These are phyloP conservation scores for Connochaetes taurinus DNA, from an alignment of 2,113 vertebrate species.

Conservation along the genomic window DNA sequence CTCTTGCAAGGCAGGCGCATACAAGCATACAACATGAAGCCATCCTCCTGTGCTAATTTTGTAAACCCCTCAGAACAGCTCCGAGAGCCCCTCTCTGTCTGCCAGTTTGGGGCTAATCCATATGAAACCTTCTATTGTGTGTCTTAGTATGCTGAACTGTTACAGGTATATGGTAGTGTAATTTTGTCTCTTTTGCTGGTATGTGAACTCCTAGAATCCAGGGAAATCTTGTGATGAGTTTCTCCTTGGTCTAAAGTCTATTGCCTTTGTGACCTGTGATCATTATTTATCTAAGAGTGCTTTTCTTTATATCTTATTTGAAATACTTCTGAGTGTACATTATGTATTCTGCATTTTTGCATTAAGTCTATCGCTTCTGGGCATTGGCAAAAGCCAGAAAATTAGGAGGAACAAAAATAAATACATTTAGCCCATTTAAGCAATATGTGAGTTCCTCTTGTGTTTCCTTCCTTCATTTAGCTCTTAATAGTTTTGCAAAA, in stretches of 20 bases:
- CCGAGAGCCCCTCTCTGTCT: background rate
- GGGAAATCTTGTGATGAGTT: background rate
- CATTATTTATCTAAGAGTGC: background rate
- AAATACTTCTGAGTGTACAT: background rate
- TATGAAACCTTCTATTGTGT: background rate
- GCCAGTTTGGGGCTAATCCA: background rate
- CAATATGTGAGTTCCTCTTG: constrained; percentile 11
- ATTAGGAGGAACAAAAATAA: constrained; percentile 32
- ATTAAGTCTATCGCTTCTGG: background rate
- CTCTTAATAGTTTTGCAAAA: constrained; percentile 5
- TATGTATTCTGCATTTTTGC: background rate
- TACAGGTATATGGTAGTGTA: background rate
- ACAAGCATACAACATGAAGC: background rate
- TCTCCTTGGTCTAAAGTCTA: background rate
- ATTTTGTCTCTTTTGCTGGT: background rate
- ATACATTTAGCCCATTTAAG: constrained; percentile 8
- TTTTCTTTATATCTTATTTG: background rate
- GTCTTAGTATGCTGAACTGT: background rate
- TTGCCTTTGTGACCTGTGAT: background rate
- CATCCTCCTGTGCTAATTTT: background rate
- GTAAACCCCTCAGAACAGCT: background rate
- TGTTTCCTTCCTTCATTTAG: constrained; percentile 9
- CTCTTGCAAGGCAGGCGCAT: background rate
- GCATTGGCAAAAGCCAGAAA: background rate
- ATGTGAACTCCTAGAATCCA: background rate